Base-by-base conservation (phyloP, 2,797 vertebrate species). In the Gambusia yucatana region DNA sequence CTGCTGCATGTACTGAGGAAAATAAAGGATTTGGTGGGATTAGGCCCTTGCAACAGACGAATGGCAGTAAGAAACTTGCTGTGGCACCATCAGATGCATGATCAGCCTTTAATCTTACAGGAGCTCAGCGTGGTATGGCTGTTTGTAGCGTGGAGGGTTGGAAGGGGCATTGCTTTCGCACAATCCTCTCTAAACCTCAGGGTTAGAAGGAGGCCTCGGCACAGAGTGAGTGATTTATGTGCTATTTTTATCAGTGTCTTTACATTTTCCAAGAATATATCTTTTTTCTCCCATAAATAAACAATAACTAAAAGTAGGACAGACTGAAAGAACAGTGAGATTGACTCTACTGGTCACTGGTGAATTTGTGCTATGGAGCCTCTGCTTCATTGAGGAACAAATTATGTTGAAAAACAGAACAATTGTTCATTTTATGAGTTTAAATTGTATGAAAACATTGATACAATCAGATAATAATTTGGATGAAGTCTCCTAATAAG, bases 1-100 rank as follows among this genome's bases (percentile, higher is more conserved):
- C 84, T 89, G 89, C 88, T 90, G 89, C 89, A 85, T 86, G 87
- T 90, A 83, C 81, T 47, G 52, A 82, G 59, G 81, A 93, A 95
- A 95, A 96, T 90, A 94, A 93, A 92, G 91, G 94, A 94, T 96
- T 95, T 92, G 75, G 44, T 75, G 70, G 94, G 93, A 95, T 96
- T 95, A 95, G 73, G 82, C 36, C 72, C 65, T 84, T 86, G 87
- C 80, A 87, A 81, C 88, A 93, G 93, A 91, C 84, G 86, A 85
- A 88, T 88, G 84, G 80, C 80, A 80, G 83, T 69, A 83, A 79
- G 80, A 88, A 92, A 93, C 91, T 90, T 91, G 90, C 78, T 81
- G 80, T 92, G 87, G 84, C 79, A 81, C 83, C 88, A 90, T 90
- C 79, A 88, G 90, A 92, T 92, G 89, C 89, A 91, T 87, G 90